Evolutionary conservation across 2,113 vertebrate species (phyloP), one percentile per base, ranked within the genome.

Genomic region (Orycteropus afer): DNA sequence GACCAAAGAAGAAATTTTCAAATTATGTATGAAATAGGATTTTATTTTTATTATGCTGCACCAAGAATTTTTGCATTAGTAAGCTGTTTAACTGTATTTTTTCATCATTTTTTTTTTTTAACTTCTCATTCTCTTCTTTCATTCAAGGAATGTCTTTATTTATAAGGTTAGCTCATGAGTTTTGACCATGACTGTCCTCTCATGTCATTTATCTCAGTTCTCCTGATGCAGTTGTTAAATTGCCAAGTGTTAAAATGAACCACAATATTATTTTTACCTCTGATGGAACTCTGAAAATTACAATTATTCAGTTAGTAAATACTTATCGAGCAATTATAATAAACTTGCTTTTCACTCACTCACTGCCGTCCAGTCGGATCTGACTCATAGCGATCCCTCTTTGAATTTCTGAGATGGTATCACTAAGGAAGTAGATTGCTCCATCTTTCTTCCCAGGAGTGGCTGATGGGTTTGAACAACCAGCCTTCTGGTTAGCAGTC

Each of bases 1-100:
- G 73, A 91, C 81, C 79, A 87, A 90, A 91, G 90, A 91, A 95
- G 55, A 92, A 87, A 32, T 82, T 61, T 79, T 86, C 55, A 18
- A 80, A 29, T 93, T 85, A 29, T n/a, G 42, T 40, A 59, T 47
- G 71, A 93, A 93, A 71, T 69, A 37, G 34, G 69, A 40, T 79
- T 78, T 80, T 90, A n/a, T 74, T 96, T 74, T 84, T 87, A 82
- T 74, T 69, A 15, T 34, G 40, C 92, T 79, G 25, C 23, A 3
- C 63, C 49, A 6, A 79, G 42, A 29, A 29, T 71, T 90, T 96
- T 96, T 90, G 69, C 22, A 63, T 82, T 91, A 82, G 40, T 92
- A 34, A 69, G 22, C 61, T 47, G 10, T 83, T 49, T 45, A 73
- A 45, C n/a, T 34, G 34, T 61, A 32, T 11, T 25, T 69, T 95